Conservation (phyloP, 2,113 vertebrate species). For the Erythrocercus mccallii region DNA sequence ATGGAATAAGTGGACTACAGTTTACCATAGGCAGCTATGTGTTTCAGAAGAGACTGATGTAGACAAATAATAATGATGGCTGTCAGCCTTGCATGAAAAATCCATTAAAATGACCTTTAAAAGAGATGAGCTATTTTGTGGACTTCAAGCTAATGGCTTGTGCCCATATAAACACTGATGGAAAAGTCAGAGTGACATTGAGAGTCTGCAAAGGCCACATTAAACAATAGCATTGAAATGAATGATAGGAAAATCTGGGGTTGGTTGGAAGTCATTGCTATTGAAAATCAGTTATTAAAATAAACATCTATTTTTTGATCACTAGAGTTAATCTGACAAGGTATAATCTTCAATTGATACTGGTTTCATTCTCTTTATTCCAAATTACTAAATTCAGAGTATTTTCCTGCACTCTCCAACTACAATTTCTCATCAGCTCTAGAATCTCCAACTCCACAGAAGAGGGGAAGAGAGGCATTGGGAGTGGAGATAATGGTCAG, state of each 20-base stretch:
- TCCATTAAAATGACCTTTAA: not conserved
- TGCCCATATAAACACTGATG: not conserved
- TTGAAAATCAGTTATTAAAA: not conserved
- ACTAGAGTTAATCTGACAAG: not conserved
- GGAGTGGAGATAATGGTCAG: not conserved
- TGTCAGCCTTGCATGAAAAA: not conserved
- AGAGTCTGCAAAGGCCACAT: not conserved
- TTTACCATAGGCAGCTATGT: not conserved
- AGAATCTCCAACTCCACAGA: not conserved
- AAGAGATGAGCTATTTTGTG: not conserved
- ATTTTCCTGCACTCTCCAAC: not conserved
- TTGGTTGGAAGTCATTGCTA: not conserved
- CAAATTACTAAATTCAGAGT: not conserved
- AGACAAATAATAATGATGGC: not conserved
- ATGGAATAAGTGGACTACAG: not conserved
- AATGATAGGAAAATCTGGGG: not conserved
- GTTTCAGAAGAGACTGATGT: not conserved
- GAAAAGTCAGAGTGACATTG: not conserved
- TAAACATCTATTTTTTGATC: not conserved
- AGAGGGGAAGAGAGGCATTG: not conserved
- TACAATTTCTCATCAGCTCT: not conserved
- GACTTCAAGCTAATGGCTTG: not conserved
- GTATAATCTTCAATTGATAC: not conserved
- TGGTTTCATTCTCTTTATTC: not conserved
- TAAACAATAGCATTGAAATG: not conserved